Conservation (phyloP, 2,888 invertebrate species). For the Habrosyne pyritoides region DNA sequence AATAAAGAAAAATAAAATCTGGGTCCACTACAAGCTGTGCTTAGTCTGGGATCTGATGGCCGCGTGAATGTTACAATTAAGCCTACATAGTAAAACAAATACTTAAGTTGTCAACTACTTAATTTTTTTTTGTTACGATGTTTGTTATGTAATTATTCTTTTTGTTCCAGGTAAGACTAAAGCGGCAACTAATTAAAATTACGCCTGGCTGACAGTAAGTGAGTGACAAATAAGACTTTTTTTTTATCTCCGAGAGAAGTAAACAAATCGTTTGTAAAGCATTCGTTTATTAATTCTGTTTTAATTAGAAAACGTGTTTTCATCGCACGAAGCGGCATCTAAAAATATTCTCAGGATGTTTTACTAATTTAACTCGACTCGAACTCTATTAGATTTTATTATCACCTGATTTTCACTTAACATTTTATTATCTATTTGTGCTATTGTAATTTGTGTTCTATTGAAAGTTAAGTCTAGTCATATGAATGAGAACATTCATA, state of each 20-base stretch:
- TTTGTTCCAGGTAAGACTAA: slow-evolving; percentile 1
- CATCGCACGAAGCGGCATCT: slow-evolving; percentile 15
- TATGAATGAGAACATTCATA: too few species aligned
- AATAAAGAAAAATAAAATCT: too few species aligned
- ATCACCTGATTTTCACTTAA: too few species aligned
- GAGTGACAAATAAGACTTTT: background rate
- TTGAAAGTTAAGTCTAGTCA: too few species aligned
- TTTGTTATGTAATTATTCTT: background rate
- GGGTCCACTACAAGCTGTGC: too few species aligned
- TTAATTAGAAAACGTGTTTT: slow-evolving; percentile 41
- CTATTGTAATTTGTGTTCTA: too few species aligned
- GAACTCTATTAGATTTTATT: too few species aligned
- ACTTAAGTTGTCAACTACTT: too few species aligned
- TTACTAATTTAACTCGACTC: background rate
- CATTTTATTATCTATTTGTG: too few species aligned
- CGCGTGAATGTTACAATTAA: background rate
- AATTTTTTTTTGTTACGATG: too few species aligned
- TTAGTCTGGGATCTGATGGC: too few species aligned
- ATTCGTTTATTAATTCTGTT: slow-evolving; percentile 32
- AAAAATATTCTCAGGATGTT: slow-evolving; percentile 6
- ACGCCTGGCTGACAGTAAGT: background rate
- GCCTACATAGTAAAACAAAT: too few species aligned
- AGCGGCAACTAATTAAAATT: background rate
- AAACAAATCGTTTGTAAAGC: slow-evolving; percentile 17
- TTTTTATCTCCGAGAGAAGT: slow-evolving; percentile 11